Evolutionary conservation across 2,888 invertebrate genomes (phyloP).

Genomic region (Heteromyza rotundicornis): DNA sequence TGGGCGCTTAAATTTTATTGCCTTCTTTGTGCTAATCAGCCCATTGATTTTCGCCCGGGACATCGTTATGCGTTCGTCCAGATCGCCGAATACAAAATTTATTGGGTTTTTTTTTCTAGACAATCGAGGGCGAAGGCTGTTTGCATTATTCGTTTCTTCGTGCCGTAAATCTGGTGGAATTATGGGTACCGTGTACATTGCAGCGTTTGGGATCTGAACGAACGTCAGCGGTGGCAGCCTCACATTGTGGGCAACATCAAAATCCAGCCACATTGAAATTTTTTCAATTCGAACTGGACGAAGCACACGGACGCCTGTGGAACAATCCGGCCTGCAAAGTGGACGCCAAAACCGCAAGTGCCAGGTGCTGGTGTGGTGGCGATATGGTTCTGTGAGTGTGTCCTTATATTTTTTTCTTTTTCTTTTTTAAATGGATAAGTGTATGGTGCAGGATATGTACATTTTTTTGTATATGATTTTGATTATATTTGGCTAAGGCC

Average conservation of each 20-base stretch:
- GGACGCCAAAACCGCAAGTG: slow-evolving; percentile 78
- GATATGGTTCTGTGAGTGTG: too few species aligned
- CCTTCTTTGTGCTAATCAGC: slow-evolving; percentile 77
- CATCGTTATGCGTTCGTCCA: slow-evolving; percentile 81
- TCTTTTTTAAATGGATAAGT: too few species aligned
- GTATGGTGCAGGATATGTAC: too few species aligned
- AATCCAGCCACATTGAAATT: slow-evolving; percentile 91
- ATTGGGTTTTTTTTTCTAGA: slow-evolving; percentile 78
- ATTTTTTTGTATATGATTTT: too few species aligned
- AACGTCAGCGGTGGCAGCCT: slow-evolving; percentile 79
- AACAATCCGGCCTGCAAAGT: slow-evolving; percentile 87
- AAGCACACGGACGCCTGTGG: slow-evolving; percentile 85
- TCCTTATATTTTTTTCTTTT: too few species aligned
- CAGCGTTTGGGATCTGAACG: slow-evolving; percentile 73
- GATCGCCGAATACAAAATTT: slow-evolving; percentile 80
- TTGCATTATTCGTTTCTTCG: slow-evolving; percentile 87
- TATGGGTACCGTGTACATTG: slow-evolving; percentile 72
- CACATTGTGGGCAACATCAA: slow-evolving; percentile 68
- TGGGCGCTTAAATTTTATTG: slow-evolving; percentile 84
- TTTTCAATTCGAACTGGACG: slow-evolving; percentile 84
- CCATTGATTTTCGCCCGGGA: slow-evolving; percentile 75
- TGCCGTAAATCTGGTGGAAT: slow-evolving; percentile 84
- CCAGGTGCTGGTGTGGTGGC: too few species aligned
- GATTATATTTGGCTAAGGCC: too few species aligned
- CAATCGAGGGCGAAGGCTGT: slow-evolving; percentile 85